Percentiles rank a stretch among this genome's conserved stretches.
phyloP scores from a whole-genome alignment of 2,113 vertebrate species.

The Rhipidura dahli region DNA sequence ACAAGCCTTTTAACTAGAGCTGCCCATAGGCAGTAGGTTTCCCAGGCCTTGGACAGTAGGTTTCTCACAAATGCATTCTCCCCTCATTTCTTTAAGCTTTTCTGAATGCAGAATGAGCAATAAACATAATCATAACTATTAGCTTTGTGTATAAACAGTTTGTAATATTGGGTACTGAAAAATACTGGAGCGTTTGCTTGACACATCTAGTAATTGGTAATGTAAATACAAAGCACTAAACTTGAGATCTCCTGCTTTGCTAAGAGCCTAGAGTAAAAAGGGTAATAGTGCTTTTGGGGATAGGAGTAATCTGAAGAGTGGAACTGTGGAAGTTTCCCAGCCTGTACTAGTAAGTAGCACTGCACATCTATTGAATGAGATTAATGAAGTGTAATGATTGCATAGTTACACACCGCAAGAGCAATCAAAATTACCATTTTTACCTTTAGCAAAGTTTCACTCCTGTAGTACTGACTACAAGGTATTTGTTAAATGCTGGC shows the following conservation, averaged over 20 bases:
- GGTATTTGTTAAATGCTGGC: not conserved
- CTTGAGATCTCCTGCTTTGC: not conserved
- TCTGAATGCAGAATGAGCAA: not conserved
- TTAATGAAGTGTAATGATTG: constrained; percentile 32
- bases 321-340: not conserved
- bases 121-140: constrained; percentile 21
- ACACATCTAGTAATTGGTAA: not conserved
- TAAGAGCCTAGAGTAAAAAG: not conserved
- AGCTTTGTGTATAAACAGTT: not conserved
- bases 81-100: not conserved
- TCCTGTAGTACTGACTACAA: not conserved
- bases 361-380: not conserved
- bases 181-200: not conserved
- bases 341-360: not conserved
- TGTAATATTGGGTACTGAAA: not conserved
- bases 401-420: not conserved
- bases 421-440: not conserved
- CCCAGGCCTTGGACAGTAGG: not conserved
- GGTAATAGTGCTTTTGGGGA: not conserved
- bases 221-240: not conserved
- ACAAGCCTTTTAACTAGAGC: constrained; percentile 9
- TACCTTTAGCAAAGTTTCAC: not conserved
- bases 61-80: not conserved
- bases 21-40: constrained; percentile 5
- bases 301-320: not conserved